A percentile compares a stretch with the other conserved stretches of the same genome.
These are phyloP conservation scores for Manduca sexta DNA, from an alignment of 1,140 invertebrate genomes.

Conservation along the genomic window DNA sequence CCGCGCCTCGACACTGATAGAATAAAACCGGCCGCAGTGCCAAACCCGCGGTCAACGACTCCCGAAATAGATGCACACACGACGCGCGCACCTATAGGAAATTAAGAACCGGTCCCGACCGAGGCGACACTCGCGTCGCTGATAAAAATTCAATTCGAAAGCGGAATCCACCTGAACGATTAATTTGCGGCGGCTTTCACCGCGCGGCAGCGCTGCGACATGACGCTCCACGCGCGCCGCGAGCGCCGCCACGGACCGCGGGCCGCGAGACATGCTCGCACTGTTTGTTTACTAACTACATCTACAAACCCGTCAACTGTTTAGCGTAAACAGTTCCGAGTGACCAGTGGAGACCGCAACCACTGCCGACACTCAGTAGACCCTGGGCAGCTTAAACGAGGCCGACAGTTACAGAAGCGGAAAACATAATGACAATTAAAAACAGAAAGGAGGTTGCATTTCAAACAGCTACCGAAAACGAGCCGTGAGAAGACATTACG, in stretches of 20 bases:
- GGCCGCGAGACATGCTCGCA: not conserved
- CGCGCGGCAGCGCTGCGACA: too few relatives aligned
- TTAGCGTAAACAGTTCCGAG: too few relatives aligned
- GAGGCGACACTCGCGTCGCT: constrained; percentile 41
- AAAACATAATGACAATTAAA: constrained; percentile 39
- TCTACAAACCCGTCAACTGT: too few relatives aligned
- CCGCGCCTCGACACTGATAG: constrained; percentile 25
- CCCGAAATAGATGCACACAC: constrained; percentile 67
- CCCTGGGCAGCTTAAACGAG: not conserved
- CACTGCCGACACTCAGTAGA: too few relatives aligned
- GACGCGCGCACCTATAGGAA: constrained; percentile 56
- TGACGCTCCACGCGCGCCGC: constrained; percentile 16
- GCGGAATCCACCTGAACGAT: constrained; percentile 44
- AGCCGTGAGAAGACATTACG: constrained; percentile 12
- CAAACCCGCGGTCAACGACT: constrained; percentile 66
- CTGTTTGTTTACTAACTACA: not conserved
- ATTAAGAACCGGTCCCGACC: constrained; percentile 59
- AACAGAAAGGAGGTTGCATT: constrained; percentile 46
- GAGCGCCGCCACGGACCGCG: constrained; percentile 6
- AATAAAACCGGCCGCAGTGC: constrained; percentile 46
- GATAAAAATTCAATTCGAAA: constrained; percentile 65
- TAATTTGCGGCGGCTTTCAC: constrained; percentile 51
- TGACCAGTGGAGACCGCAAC: too few relatives aligned
- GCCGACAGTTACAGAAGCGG: constrained; percentile 11
- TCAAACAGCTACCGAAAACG: constrained; percentile 29